phyloP scores from a whole-genome alignment of 2,797 vertebrate genomes.

The Molossus alvarezi region DNA sequence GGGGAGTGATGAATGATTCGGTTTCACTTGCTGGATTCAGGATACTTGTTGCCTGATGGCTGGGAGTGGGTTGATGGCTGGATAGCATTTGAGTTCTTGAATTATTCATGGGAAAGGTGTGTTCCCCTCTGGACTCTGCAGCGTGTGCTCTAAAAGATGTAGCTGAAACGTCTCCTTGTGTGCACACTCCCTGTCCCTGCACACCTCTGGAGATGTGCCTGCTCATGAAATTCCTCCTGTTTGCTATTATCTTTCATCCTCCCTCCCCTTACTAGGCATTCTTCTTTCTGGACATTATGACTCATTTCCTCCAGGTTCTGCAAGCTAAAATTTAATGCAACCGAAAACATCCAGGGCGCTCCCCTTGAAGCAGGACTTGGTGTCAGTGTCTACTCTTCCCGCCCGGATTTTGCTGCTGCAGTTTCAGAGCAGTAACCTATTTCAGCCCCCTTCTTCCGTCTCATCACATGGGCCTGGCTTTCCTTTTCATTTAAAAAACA shows the following conservation, averaged over 20 bases:
- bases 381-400: neutral
- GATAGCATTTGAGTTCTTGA: slow-evolving; percentile 57
- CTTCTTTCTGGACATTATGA: slow-evolving; percentile 74
- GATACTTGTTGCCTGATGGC: slow-evolving; percentile 67
- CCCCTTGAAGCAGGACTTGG: neutral
- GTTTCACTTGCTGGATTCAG: slow-evolving; percentile 69
- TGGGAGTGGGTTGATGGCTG: slow-evolving; percentile 63
- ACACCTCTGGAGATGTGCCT: slow-evolving; percentile 63
- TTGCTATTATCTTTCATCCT: slow-evolving; percentile 58
- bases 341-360: neutral
- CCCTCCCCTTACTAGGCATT: slow-evolving; percentile 52
- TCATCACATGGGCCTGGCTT: slow-evolving; percentile 2
- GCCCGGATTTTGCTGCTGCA: neutral
- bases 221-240: slow-evolving; percentile 69
- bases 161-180: slow-evolving; percentile 3
- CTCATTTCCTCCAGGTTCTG: slow-evolving; percentile 76
- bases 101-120: slow-evolving; percentile 19
- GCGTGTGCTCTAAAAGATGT: neutral
- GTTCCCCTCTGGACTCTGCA: slow-evolving; percentile 1
- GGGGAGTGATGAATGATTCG: slow-evolving; percentile 64
- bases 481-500: neutral
- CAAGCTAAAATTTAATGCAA: slow-evolving; percentile 58
- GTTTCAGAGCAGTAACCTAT: neutral
- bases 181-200: neutral
- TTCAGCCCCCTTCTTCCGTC: neutral